Percentiles rank a stretch among this genome's conserved stretches.
phyloP scores from a whole-genome alignment of 1,140 invertebrate species.

The Meloidogyne floridensis region DNA sequence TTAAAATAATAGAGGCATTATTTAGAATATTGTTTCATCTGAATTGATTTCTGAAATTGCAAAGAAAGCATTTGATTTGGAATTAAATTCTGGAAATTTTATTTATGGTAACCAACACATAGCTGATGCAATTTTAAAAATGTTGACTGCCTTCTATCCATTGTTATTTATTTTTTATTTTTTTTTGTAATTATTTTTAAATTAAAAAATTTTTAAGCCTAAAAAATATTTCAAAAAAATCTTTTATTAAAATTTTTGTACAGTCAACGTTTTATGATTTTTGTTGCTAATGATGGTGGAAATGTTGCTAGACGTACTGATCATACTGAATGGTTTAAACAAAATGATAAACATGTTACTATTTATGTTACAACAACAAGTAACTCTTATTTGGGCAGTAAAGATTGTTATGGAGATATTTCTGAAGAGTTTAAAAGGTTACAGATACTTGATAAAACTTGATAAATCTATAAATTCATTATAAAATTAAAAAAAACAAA shows the following conservation, averaged over 20 bases:
- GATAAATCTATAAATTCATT: too few relatives aligned
- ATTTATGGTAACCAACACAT: neutral
- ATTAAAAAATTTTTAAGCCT: too few relatives aligned
- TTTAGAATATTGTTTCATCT: neutral
- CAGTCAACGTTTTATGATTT: conserved; percentile 12
- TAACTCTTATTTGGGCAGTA: conserved; percentile 1
- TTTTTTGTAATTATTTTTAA: neutral
- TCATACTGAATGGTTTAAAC: neutral
- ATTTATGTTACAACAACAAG: conserved; percentile 4
- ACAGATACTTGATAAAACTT: too few relatives aligned
- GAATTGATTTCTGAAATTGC: neutral
- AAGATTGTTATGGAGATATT: conserved; percentile 15
- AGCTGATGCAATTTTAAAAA: neutral
- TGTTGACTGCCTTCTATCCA: neutral
- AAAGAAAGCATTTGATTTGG: conserved; percentile 1
- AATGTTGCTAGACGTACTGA: conserved; percentile 5
- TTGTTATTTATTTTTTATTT: neutral
- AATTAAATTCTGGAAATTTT: neutral
- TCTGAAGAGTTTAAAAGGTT: conserved; percentile 9
- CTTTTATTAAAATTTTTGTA: neutral
- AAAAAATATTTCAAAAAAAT: too few relatives aligned
- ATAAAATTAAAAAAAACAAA: too few relatives aligned
- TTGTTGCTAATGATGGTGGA: neutral
- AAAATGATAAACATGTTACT: conserved; percentile 1
- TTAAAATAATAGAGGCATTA: too few relatives aligned